These are phyloP conservation scores for Buceros bicornis DNA, from an alignment of 2,797 vertebrate species.

Conservation along the genomic window DNA sequence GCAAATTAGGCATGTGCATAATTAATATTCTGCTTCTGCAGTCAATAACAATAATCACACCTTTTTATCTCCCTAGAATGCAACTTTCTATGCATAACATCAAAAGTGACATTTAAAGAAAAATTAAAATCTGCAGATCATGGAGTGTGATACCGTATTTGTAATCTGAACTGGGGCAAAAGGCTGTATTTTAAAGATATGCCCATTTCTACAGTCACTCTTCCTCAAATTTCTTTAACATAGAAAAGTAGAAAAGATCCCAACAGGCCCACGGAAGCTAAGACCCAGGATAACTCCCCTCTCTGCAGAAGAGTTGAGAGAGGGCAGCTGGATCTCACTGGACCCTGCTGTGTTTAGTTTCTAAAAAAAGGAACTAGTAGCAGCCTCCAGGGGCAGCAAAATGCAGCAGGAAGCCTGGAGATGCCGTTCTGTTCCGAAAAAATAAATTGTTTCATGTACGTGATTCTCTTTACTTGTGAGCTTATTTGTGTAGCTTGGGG, in stretches of 20 bases:
- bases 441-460: slow-evolving; percentile 11
- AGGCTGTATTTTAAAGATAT: neutral
- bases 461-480: slow-evolving; percentile 50
- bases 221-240: neutral
- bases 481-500: slow-evolving; percentile 47
- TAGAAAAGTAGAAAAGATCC: neutral
- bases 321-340: slow-evolving; percentile 74
- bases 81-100: neutral
- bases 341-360: slow-evolving; percentile 64
- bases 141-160: rapidly evolving
- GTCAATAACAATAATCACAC: neutral
- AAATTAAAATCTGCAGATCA: neutral
- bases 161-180: neutral
- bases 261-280: neutral
- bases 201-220: neutral
- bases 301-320: slow-evolving; percentile 36
- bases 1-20: neutral
- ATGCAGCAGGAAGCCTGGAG: slow-evolving; percentile 62
- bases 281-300: neutral
- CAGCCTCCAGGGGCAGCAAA: slow-evolving; percentile 68
- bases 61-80: neutral
- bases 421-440: slow-evolving; percentile 37
- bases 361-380: slow-evolving; percentile 67
- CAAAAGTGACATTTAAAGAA: neutral
- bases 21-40: neutral